Percentiles rank a stretch among this genome's conserved stretches.
Evolutionary conservation across 53 echinoderm and acorn worm genomes (phyloP).

Genomic region (Mesocentrotus franciscanus): DNA sequence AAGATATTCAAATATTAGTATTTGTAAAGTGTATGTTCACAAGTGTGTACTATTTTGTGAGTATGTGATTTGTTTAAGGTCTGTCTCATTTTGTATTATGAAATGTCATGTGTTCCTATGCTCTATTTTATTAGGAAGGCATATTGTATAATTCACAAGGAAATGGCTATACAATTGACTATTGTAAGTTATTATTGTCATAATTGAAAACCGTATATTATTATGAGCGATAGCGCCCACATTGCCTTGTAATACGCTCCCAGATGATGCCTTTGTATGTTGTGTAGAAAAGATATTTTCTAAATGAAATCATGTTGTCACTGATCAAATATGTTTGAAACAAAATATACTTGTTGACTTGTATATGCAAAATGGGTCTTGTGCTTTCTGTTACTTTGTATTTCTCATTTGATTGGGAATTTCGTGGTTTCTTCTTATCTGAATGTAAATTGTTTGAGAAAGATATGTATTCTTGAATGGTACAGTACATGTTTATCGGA

Average conservation of each 20-base stretch:
- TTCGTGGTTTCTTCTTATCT: background rate
- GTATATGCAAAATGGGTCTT: conserved; percentile 23
- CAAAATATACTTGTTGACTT: conserved; percentile 34
- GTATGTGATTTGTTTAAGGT: background rate
- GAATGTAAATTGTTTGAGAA: too few species aligned
- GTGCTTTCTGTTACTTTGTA: background rate
- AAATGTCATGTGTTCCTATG: background rate
- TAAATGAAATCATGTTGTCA: conserved; percentile 46
- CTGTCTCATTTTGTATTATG: background rate
- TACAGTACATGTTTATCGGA: too few species aligned
- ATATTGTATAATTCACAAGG: background rate
- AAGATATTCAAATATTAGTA: background rate
- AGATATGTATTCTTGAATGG: too few species aligned
- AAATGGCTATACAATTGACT: background rate
- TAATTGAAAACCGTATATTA: background rate
- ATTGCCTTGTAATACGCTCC: background rate
- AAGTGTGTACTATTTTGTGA: conserved; percentile 26
- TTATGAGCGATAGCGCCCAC: background rate
- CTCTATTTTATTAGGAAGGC: background rate
- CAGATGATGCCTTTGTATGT: conserved; percentile 46
- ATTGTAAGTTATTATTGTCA: background rate
- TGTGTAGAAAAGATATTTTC: conserved; percentile 30
- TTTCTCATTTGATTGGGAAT: background rate
- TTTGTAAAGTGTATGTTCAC: background rate
- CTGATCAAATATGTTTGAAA: conserved; percentile 56